Conservation (phyloP, 1,140 invertebrate genomes). For the Heliconius congener region DNA sequence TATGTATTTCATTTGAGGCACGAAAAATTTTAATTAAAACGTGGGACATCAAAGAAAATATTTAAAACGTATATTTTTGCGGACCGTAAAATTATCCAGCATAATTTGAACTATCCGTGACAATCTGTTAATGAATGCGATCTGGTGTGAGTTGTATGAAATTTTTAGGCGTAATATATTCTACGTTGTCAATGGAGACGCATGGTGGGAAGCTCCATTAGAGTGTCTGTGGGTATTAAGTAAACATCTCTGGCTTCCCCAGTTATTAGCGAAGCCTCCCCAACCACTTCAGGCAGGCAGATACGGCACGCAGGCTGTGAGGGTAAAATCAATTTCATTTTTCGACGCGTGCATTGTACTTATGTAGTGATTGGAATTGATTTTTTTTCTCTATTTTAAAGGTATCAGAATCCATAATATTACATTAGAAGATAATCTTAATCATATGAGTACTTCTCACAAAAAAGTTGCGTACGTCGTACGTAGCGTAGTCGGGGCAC, state of each 20-base stretch:
- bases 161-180: constrained; percentile 55
- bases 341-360: constrained; percentile 75
- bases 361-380: constrained; percentile 62
- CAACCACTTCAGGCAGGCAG: constrained; percentile 67
- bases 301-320: constrained; percentile 77
- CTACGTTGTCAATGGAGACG: constrained; percentile 50
- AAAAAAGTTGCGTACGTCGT: too few species aligned
- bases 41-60: constrained; percentile 5
- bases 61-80: constrained; percentile 7
- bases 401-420: neutral
- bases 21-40: constrained; percentile 14
- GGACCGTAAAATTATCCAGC: constrained; percentile 9
- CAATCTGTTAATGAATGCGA: constrained; percentile 3
- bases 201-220: constrained; percentile 70
- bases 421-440: too few species aligned
- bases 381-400: neutral
- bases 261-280: constrained; percentile 76
- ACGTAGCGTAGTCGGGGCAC: too few species aligned
- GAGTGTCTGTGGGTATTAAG: constrained; percentile 76
- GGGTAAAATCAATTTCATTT: constrained; percentile 80
- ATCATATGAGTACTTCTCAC: too few species aligned
- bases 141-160: neutral
- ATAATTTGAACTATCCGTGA: constrained; percentile 3
- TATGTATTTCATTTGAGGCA: constrained; percentile 8
- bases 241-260: constrained; percentile 76